Evolutionary conservation across 2,113 vertebrate species (phyloP), one percentile per base, ranked within the genome.

Genomic region (Brienomyrus brachyistius): DNA sequence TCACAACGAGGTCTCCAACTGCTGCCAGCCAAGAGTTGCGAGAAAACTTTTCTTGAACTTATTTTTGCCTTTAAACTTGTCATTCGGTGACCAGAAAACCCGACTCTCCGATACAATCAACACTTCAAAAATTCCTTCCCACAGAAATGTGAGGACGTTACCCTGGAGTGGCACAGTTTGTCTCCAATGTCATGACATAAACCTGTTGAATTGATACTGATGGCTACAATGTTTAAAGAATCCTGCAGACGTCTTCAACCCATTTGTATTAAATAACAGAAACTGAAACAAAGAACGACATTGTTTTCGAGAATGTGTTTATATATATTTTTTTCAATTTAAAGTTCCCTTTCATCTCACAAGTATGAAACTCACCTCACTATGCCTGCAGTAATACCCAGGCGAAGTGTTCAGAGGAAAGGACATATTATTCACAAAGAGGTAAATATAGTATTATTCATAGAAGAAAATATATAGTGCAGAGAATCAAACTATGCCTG

Each of bases 11-110:
- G 90, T 93, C 88, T 74, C 91, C 90, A 92, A 89, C 74, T 62
- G 87, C 89, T 91, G 87, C 90, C 93, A 83, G 91, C 90, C 92
- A 88, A 93, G 92, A 92, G 94, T 91, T 91, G 40, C 3, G 91
- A 93, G 90, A 91, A 86, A 91, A 66, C 86, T 89, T 88, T 89
- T 92, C 88, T 91, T 94, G 94, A 91, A 93, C 93, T 93, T 95
- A 93, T 92, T 3, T 83, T 43, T 92, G 92, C 94, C 95, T 94
- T 95, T 92, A 93, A 93, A 90, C 91, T 88, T 92, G 92, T 82
- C 91, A 91, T 94, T 94, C 94, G 94, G 93, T 92, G 88, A 93
- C 93, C 90, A 90, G 91, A 93, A 94, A 92, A 94, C 92, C 92
- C 93, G 90, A 92, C 92, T 90, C 92, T 93, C 93, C 88, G 90